Base-by-base conservation (phyloP, 2,888 invertebrate species). In the Rhodophaea formosa region DNA sequence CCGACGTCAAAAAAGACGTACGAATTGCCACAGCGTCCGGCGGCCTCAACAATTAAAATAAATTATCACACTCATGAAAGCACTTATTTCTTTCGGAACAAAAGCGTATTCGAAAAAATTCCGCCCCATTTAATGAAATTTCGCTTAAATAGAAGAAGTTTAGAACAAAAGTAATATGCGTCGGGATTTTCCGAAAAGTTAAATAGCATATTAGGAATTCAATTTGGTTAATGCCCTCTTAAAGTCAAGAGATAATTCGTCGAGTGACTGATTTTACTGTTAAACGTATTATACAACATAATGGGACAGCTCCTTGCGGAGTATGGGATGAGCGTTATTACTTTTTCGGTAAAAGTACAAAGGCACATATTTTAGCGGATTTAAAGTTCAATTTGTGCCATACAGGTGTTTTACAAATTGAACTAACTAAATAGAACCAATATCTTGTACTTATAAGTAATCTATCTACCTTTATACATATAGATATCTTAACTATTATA, bases 131-230 rank as follows among this genome's bases (percentile, higher is more conserved):
- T 84, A 80, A 84, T 82, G 75, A 79, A 79, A 83, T 80, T 74
- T 69, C 65, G 60, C 75, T 77, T 79, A 84, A 85, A 85, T 80
- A 84, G 82, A 75, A 71, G 70, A 85, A 86, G 77, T 85, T 87
- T 79, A 69, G 70, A 82, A 84, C 75, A 80, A 84, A 85, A 82
- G 81, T 80, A 82, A 82, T 82, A 80, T 77, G 71, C 75, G 75
- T 72, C 69, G 72, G 74, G 75, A 82, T 82, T 82, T 74, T 67
- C 65, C 62, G 76, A 80, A 82, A 88, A 88, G 88, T 88, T 88
- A 81, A 86, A 88, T 86, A 82, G 82, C 82, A 72, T 84, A 82
- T 88, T 86, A 84, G 71, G 77, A 77, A 84, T 88, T 86, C 82
- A 86, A 84, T 86, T 85, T 80, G 74, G 79, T 81, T 81, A 83